Conservation (phyloP, 53 echinoderm and acorn worm species). For the Arbacia lixula region DNA sequence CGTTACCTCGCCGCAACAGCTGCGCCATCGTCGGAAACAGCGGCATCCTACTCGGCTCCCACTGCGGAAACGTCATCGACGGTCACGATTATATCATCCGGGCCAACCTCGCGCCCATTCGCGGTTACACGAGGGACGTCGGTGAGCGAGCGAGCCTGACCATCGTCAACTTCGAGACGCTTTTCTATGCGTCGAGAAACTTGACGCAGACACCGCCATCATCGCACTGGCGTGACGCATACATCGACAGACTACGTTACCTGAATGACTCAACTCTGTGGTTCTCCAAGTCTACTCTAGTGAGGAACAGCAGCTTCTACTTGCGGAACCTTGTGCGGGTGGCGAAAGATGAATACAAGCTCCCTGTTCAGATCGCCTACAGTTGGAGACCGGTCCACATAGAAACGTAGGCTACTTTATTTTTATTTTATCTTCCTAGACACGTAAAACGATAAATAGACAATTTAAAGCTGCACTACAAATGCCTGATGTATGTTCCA, state of each 20-base stretch:
- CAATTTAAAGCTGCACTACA: too few species aligned
- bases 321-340: conserved; percentile 69
- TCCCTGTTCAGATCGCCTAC: conserved; percentile 75
- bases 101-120: conserved; percentile 70
- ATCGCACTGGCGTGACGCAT: conserved; percentile 44
- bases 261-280: conserved; percentile 88
- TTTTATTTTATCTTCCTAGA: neutral
- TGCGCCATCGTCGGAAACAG: conserved; percentile 80
- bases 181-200: conserved; percentile 66
- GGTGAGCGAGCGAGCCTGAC: conserved; percentile 74
- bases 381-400: conserved; percentile 76
- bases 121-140: conserved; percentile 66
- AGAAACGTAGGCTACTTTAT: conserved; percentile 59
- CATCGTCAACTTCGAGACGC: conserved; percentile 83
- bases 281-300: conserved; percentile 80
- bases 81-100: conserved; percentile 75
- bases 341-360: conserved; percentile 54
- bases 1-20: conserved; percentile 61
- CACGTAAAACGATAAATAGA: too few species aligned
- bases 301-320: conserved; percentile 60
- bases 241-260: conserved; percentile 58
- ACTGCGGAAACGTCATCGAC: conserved; percentile 69
- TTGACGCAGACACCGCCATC: conserved; percentile 60
- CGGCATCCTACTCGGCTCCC: conserved; percentile 65
- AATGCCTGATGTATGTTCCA: too few species aligned